phyloP scores from a whole-genome alignment of 1,140 invertebrate species.

The Oryctes rhinoceros region DNA sequence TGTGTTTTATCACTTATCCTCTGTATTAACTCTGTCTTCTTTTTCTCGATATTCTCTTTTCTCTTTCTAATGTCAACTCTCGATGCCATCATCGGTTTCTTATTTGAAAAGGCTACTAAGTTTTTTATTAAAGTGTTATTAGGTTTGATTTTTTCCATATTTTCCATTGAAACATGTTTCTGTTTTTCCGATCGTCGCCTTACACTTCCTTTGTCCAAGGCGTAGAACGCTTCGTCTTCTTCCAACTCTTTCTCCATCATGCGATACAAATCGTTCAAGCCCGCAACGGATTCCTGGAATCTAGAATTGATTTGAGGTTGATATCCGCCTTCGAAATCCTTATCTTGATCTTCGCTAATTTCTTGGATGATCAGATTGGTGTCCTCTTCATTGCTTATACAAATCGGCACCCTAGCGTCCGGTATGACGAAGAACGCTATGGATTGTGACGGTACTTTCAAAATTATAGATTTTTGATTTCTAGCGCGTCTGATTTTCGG shows the following conservation, averaged over 20 bases:
- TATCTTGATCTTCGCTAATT: constrained; percentile 53
- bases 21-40: constrained; percentile 19
- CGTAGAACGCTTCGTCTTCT: constrained; percentile 47
- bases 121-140: constrained; percentile 13
- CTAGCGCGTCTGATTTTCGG: constrained; percentile 55
- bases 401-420: constrained; percentile 52
- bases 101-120: not conserved
- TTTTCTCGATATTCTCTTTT: constrained; percentile 34
- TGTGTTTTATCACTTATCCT: constrained; percentile 41
- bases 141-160: constrained; percentile 33
- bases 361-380: constrained; percentile 51
- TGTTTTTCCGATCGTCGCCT: not conserved
- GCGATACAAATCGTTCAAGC: constrained; percentile 26
- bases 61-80: constrained; percentile 14
- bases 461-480: constrained; percentile 47
- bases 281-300: constrained; percentile 23
- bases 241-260: constrained; percentile 47
- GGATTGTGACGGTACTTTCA: constrained; percentile 52
- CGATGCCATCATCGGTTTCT: constrained; percentile 14
- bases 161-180: constrained; percentile 27
- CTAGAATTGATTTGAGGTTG: constrained; percentile 41
- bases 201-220: constrained; percentile 19
- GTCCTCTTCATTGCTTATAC: constrained; percentile 53
- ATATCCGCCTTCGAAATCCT: constrained; percentile 39
- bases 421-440: constrained; percentile 58